Evolutionary conservation across 2,797 vertebrate genomes (phyloP).

Genomic region (Lepilemur septentrionalis): DNA sequence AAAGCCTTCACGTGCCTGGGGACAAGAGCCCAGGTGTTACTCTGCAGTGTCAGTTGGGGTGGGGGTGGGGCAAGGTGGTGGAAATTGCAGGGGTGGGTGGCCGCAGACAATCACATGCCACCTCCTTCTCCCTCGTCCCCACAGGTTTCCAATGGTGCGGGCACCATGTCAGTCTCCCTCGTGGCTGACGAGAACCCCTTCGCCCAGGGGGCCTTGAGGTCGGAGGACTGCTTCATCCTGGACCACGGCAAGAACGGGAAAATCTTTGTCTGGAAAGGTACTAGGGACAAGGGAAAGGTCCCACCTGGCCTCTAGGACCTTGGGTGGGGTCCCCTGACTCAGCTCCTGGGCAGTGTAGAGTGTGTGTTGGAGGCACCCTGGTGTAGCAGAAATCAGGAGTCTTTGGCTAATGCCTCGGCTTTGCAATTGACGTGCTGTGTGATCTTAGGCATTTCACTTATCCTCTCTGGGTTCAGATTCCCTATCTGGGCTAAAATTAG

Average conservation of each 20-base stretch:
- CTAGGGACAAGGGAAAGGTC: rapidly evolving
- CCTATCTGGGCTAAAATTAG: not conserved
- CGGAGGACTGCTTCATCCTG: conserved; percentile 97
- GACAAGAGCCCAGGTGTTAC: not conserved
- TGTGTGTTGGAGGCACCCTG: rapidly evolving
- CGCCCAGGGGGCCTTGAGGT: conserved; percentile 91
- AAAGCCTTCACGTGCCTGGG: not conserved
- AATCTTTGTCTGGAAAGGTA: conserved; percentile 99
- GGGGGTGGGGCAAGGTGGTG: rapidly evolving
- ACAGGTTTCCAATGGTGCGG: conserved; percentile 93
- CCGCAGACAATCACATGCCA: rapidly evolving
- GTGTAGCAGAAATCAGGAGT: not conserved
- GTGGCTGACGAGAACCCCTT: conserved; percentile 98
- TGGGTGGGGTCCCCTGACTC: not conserved
- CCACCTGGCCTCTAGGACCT: not conserved
- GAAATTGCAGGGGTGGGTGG: not conserved
- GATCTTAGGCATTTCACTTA: not conserved
- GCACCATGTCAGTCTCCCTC: conserved; percentile 91
- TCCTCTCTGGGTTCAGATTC: not conserved
- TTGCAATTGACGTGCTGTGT: not conserved
- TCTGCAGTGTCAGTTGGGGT: rapidly evolving
- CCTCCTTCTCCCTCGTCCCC: not conserved
- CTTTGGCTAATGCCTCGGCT: not conserved
- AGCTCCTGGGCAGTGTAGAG: not conserved
- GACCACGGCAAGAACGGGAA: conserved; percentile 95